These are phyloP conservation scores for Bombyx huttoni DNA, from an alignment of 2,888 invertebrate genomes.

Conservation along the genomic window DNA sequence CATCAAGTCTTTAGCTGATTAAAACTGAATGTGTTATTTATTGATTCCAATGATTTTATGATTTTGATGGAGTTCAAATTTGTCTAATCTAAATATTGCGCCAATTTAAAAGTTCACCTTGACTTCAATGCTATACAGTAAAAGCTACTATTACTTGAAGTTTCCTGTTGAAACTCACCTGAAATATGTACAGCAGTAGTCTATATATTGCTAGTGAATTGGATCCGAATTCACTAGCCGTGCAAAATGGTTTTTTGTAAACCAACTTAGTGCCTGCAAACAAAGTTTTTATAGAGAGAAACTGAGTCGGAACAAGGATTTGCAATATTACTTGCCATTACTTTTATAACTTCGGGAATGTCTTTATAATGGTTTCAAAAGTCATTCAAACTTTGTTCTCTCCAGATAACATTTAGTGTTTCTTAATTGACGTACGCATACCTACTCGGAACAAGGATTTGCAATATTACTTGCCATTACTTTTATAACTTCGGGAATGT, in stretches of 20 bases:
- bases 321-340: background rate
- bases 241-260: slow-evolving; percentile 73
- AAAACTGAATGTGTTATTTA: background rate
- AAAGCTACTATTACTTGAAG: no score
- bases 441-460: slow-evolving; percentile 1
- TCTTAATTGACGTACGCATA: background rate
- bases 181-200: slow-evolving; percentile 68
- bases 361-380: background rate
- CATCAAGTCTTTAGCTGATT: background rate
- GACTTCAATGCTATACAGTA: no score
- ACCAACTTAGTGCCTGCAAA: slow-evolving; percentile 51
- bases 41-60: background rate
- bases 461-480: background rate
- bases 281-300: slow-evolving; percentile 7
- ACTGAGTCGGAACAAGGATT: slow-evolving; percentile 1
- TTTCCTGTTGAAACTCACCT: slow-evolving; percentile 30
- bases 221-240: slow-evolving; percentile 67
- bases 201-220: slow-evolving; percentile 71
- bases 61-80: no score
- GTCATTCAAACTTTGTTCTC: background rate
- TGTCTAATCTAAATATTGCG: no score
- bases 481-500: background rate
- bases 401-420: background rate
- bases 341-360: background rate
- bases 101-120: no score